Evolutionary conservation across 2,888 invertebrate genomes (phyloP).

Genomic region (Poecilus cupreus): DNA sequence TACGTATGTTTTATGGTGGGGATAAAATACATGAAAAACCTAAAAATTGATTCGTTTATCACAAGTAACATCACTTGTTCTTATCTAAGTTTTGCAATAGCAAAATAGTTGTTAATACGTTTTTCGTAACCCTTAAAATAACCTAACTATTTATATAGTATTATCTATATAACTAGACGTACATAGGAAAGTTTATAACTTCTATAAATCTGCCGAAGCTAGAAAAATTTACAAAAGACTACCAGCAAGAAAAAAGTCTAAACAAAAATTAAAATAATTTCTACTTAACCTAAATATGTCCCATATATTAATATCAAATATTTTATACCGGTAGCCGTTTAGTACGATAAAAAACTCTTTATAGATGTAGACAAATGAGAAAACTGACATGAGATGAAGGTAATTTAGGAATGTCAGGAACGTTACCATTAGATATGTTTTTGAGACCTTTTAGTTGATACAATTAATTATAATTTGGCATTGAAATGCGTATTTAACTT

Average conservation of each 20-base stretch:
- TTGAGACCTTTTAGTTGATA: slow-evolving; percentile 36
- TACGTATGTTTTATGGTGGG: slow-evolving; percentile 24
- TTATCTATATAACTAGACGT: slow-evolving; percentile 40
- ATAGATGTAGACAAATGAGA: not conserved
- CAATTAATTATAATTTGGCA: slow-evolving; percentile 38
- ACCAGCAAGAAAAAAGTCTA: slow-evolving; percentile 1
- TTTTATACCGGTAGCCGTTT: not conserved
- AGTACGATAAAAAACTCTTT: slow-evolving; percentile 3
- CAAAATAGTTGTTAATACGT: slow-evolving; percentile 57
- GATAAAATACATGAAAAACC: slow-evolving; percentile 4
- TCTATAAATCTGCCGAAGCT: not conserved
- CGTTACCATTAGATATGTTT: slow-evolving; percentile 46
- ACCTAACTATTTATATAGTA: not conserved
- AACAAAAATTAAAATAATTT: not conserved
- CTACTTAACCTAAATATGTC: slow-evolving; percentile 17
- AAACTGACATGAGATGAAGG: slow-evolving; percentile 30
- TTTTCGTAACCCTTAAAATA: not conserved
- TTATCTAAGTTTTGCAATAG: slow-evolving; percentile 59
- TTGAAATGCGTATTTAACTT: not conserved
- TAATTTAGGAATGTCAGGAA: slow-evolving; percentile 55
- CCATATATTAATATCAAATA: not conserved
- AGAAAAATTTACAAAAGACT: not conserved
- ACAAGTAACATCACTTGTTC: slow-evolving; percentile 60
- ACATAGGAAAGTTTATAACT: slow-evolving; percentile 44
- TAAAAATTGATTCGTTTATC: slow-evolving; percentile 51